Evolutionary conservation across 1,140 invertebrate species (phyloP).

Genomic region (Achatina immaculata): DNA sequence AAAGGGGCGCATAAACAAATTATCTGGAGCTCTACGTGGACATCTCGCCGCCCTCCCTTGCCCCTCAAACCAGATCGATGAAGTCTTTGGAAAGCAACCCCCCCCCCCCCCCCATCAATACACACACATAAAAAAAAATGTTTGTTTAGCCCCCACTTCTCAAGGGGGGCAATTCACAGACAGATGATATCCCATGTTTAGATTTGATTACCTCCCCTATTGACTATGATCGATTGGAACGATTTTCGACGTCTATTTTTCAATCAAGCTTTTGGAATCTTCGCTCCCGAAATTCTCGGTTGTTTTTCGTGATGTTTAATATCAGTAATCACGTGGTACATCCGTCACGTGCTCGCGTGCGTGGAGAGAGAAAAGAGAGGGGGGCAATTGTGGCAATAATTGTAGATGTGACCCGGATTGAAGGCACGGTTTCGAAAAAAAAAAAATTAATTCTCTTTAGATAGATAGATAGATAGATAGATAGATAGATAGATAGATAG

Average conservation of each 20-base stretch:
- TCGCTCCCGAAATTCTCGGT: conserved; percentile 9
- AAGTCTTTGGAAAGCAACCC: conserved; percentile 5
- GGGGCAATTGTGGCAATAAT: conserved; percentile 23
- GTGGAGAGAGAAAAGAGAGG: background rate
- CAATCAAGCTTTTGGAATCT: conserved; percentile 15
- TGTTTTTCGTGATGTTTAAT: conserved; percentile 22
- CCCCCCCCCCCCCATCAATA: too few relatives aligned
- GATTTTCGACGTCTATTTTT: conserved; percentile 13
- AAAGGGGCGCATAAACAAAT: conserved; percentile 6
- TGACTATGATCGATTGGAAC: conserved; percentile 23
- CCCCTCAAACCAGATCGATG: conserved; percentile 2
- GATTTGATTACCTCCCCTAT: conserved; percentile 30
- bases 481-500: background rate
- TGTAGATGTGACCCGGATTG: conserved; percentile 22
- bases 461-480: background rate
- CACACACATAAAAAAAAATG: conserved; percentile 1
- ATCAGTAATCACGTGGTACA: conserved; percentile 22
- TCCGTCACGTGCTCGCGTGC: conserved; percentile 14
- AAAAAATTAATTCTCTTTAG: too few relatives aligned
- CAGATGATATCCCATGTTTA: conserved; percentile 33
- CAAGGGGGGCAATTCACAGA: conserved; percentile 19
- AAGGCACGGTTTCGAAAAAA: conserved; percentile 7
- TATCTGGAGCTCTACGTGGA: background rate
- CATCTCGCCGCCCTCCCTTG: too few relatives aligned
- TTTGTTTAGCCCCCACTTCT: background rate